Evolutionary conservation across 53 echinoderm and acorn worm genomes (phyloP), one percentile per base, ranked within the genome.

Genomic region (Astropecten irregularis): DNA sequence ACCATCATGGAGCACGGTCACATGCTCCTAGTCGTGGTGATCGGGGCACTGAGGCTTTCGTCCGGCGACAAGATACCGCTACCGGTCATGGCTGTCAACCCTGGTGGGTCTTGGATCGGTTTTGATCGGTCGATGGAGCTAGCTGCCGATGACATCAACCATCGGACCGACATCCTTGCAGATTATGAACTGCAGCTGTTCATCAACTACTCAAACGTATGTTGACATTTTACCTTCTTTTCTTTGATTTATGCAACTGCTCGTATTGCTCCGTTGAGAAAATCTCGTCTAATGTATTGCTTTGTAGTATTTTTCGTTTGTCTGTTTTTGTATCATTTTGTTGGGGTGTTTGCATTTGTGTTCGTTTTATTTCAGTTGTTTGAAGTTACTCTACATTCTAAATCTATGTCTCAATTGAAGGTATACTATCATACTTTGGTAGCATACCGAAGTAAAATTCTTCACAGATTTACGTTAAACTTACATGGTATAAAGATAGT

Each of bases 181-280:
- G 85, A 87, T 38, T 91, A 91, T 38, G 86, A 87, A 20, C 58
- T 91, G n/a, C 60, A 82, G 16, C 34, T 91, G 66, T 58, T 81
- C 59, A 53, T 83, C 42, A 74, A 83, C 87, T 53, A 87, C 37
- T 81, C 91, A 7, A 87, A 91, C 61, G 91, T 91, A 52, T 87
- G 91, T 91, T 39, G 5, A 7, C 33, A 16, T 9, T 16, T 0
- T 31, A 26, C 1, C 60, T 31, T 9, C 15, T 60, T 60, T 60
- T 25, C 26, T 32, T 26, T 60, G 60, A 9, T 8, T 42, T 42
- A n/a, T n/a, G n/a, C n/a, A n/a, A n/a, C n/a, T n/a, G n/a, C n/a
- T n/a, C n/a, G n/a, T n/a, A n/a, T n/a, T n/a, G n/a, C n/a, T n/a
- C n/a, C n/a, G n/a, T n/a, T n/a, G n/a, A n/a, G n/a, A n/a, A n/a